These are phyloP conservation scores for Dinocampus coccinellae DNA, from an alignment of 2,888 invertebrate genomes.

Conservation along the genomic window DNA sequence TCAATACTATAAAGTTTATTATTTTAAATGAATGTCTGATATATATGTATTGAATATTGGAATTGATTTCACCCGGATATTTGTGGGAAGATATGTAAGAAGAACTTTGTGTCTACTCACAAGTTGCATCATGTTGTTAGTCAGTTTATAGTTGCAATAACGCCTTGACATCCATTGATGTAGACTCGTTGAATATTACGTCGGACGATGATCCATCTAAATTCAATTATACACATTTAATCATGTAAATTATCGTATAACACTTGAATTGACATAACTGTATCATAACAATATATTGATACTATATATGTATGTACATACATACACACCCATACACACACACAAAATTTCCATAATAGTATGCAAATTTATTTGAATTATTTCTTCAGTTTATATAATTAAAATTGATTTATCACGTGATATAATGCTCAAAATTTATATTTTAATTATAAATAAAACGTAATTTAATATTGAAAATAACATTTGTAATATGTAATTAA, in stretches of 20 bases:
- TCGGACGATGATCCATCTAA: neutral
- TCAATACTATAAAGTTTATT: no score
- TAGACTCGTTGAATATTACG: neutral
- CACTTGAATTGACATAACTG: neutral
- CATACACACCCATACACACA: neutral
- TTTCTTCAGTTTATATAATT: no score
- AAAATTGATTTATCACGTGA: no score
- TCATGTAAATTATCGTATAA: neutral
- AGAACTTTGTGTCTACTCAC: conserved; percentile 11
- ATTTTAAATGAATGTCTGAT: neutral
- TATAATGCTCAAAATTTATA: no score
- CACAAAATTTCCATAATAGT: no score
- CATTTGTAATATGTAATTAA: no score
- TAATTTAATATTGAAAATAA: no score
- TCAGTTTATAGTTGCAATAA: neutral
- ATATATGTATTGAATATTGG: neutral
- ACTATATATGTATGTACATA: no score
- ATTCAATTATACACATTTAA: neutral
- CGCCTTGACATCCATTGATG: neutral
- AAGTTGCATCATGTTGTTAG: neutral
- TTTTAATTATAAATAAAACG: no score
- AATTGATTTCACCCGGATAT: neutral
- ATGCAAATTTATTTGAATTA: no score
- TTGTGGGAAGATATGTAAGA: neutral
- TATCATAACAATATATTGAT: neutral